These are phyloP conservation scores for Lynx canadensis DNA, from an alignment of 2,113 vertebrate genomes.

Conservation along the genomic window DNA sequence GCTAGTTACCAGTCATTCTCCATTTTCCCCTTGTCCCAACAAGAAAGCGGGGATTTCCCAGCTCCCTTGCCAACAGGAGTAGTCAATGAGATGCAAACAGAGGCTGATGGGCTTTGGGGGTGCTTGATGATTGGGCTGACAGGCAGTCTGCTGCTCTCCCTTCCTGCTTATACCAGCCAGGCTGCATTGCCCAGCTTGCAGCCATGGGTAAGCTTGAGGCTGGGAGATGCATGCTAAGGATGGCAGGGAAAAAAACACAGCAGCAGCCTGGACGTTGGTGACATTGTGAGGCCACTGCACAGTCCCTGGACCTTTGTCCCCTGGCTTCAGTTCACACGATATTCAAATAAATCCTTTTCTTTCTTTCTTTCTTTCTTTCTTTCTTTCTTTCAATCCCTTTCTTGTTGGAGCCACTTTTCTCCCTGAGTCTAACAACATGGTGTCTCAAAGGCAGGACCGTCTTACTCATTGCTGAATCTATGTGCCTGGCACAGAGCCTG, in stretches of 20 bases:
- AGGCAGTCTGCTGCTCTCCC: background rate
- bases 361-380: background rate
- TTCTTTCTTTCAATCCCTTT: background rate
- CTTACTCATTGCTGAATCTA: background rate
- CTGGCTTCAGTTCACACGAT: background rate
- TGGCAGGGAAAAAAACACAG: background rate
- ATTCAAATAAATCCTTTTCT: background rate
- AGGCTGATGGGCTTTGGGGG: background rate
- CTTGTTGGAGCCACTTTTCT: background rate
- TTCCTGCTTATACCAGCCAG: background rate
- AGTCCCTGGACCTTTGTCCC: background rate
- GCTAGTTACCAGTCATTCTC: background rate
- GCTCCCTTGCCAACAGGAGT: background rate
- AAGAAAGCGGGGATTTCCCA: background rate
- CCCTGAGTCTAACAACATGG: background rate
- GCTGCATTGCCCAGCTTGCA: background rate
- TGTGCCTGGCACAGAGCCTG: conserved; percentile 4
- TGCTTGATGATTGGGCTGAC: background rate
- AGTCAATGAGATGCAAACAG: background rate
- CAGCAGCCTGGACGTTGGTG: background rate
- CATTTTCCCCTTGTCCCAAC: background rate
- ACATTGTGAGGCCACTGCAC: background rate
- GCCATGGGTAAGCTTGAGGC: background rate
- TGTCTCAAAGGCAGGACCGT: background rate
- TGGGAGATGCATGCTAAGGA: background rate